Evolutionary conservation across 2,888 invertebrate genomes (phyloP), one percentile per base, ranked within the genome.

Genomic region (Tenthredo scrophulariae): DNA sequence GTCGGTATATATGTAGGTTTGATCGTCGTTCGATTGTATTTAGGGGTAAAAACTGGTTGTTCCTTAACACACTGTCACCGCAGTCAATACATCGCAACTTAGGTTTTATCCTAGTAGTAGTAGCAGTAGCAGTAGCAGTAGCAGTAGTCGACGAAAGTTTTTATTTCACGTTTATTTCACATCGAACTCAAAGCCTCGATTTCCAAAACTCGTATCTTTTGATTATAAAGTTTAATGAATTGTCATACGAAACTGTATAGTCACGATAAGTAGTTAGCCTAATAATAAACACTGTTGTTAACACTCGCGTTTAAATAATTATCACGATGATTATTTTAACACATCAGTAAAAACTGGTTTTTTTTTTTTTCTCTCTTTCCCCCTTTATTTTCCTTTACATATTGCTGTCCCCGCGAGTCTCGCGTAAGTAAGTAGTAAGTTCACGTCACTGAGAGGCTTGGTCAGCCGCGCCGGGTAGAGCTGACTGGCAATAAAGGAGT

Each of bases 391-490:
- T 33, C 33, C 15, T 33, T 26, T 40, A 40, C 22, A 74, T 43
- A 43, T 40, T 6, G n/a, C 74, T n/a, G 43, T 40, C 13, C 74
- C n/a, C n/a, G 40, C 22, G 74, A 6, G n/a, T 29, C 43, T 43
- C 43, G 43, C 74, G 40, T 43, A 40, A 37, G 13, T 33, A 67
- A 67, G 67, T 67, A 67, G 67, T 33, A 33, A 40, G 74, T 74
- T 29, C 74, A 37, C 74, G 40, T 74, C 74, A 74, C 74, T 29
- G 74, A 43, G 33, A 67, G 67, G 67, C 67, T 40, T 26, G 72
- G 72, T 40, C 72, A 74, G 43, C 43, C 72, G 72, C 72, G 43
- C 40, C 72, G 72, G 37, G n/a, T 40, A 74, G 43, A 37, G 43
- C 58, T 50, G 74, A 70, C 72, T n/a, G 33, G 9, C 54, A 62